Evolutionary conservation across 2,113 vertebrate species (phyloP).

Genomic region (Gobiocypris rarus): DNA sequence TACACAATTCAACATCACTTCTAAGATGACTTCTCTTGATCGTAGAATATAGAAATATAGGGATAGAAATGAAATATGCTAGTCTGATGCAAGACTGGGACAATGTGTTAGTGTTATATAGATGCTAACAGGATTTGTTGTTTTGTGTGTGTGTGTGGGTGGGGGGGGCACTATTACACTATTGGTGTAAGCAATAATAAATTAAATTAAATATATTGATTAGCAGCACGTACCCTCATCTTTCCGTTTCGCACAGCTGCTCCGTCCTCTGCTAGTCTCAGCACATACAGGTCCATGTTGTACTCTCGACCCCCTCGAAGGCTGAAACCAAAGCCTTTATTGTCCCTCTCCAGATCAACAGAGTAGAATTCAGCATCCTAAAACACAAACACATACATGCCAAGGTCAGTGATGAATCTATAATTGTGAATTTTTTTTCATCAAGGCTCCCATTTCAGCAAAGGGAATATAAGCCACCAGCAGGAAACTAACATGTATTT

Average conservation of each 20-base stretch:
- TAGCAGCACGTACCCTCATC: constrained; percentile 86
- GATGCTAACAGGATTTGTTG: not conserved
- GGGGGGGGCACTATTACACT: not conserved
- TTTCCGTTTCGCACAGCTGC: constrained; percentile 95
- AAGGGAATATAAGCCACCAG: constrained; percentile 66
- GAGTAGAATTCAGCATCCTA: constrained; percentile 95
- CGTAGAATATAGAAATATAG: too few species aligned
- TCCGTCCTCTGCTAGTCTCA: constrained; percentile 95
- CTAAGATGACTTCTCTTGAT: not conserved
- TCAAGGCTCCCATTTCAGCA: constrained; percentile 59
- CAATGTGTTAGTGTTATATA: too few species aligned
- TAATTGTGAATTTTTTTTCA: constrained; percentile 21
- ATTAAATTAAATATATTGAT: not conserved
- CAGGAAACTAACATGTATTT: constrained; percentile 65
- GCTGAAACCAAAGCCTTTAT: constrained; percentile 99
- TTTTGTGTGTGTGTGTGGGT: not conserved
- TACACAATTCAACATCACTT: not conserved
- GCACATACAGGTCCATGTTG: constrained; percentile 98
- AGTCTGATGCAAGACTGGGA: not conserved
- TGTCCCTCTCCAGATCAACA: constrained; percentile 95
- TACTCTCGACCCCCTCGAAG: constrained; percentile 96
- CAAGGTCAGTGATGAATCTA: constrained; percentile 49
- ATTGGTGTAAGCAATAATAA: not conserved
- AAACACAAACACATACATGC: constrained; percentile 40
- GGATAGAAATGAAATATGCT: not conserved